Percentiles rank a stretch among this genome's conserved stretches.
Evolutionary conservation across 2,888 invertebrate genomes (phyloP).

Genomic region (Agriopis marginaria): DNA sequence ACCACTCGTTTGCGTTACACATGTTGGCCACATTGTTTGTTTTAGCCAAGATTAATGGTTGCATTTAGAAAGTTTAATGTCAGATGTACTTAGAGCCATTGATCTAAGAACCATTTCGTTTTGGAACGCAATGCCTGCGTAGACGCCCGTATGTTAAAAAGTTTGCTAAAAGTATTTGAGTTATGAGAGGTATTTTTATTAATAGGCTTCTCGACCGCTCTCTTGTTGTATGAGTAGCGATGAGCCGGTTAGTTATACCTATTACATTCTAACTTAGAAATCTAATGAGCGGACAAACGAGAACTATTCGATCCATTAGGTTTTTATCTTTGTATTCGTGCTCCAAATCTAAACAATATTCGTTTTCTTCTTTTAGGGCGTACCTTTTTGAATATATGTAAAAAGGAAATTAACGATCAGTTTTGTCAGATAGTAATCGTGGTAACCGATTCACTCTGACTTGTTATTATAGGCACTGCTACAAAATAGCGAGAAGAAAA

Average conservation of each 20-base stretch:
- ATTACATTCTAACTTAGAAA: conserved; percentile 12
- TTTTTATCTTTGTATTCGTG: background rate
- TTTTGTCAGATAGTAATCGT: no score
- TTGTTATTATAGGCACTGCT: no score
- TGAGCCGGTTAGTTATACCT: conserved; percentile 14
- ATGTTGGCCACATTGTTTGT: conserved; percentile 40
- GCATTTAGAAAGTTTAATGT: conserved; percentile 40
- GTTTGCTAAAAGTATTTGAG: conserved; percentile 8
- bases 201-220: conserved; percentile 13
- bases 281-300: conserved; percentile 1
- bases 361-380: no score
- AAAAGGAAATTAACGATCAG: no score
- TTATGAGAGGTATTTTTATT: conserved; percentile 21
- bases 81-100: conserved; percentile 21
- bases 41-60: conserved; percentile 42
- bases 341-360: no score
- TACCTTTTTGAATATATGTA: no score
- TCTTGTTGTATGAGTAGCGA: conserved; percentile 19
- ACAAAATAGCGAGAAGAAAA: no score
- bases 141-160: background rate
- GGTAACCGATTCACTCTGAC: no score
- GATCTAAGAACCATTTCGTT: conserved; percentile 14
- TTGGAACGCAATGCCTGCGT: background rate
- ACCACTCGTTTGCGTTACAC: conserved; percentile 37
- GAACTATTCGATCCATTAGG: background rate